Evolutionary conservation across 2,113 vertebrate genomes (phyloP).

Genomic region (Hippocampus zosterae): DNA sequence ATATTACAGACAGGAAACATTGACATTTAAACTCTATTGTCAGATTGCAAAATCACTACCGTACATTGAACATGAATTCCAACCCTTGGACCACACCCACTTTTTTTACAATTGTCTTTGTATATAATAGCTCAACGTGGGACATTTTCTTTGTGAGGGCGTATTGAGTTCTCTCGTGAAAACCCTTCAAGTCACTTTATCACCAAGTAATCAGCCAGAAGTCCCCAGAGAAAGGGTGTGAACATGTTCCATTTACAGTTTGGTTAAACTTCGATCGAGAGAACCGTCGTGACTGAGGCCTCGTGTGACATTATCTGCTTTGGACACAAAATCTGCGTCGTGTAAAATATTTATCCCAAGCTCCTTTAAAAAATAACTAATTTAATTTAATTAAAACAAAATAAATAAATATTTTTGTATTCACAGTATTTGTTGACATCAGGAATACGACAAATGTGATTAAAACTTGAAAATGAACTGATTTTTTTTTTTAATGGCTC

Average conservation of each 20-base stretch:
- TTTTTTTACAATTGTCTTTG: slow-evolving; percentile 6
- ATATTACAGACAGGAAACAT: neutral
- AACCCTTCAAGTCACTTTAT: neutral
- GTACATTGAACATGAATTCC: neutral
- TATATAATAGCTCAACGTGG: neutral
- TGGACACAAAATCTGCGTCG: neutral
- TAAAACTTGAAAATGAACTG: no score
- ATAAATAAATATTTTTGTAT: no score
- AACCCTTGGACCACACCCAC: neutral
- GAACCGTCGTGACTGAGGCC: neutral
- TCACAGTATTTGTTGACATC: no score
- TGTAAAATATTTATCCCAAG: neutral
- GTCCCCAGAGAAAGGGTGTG: slow-evolving; percentile 38
- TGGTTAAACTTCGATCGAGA: neutral
- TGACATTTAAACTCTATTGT: neutral
- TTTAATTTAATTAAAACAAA: no score
- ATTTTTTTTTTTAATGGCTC: neutral
- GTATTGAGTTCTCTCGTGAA: neutral
- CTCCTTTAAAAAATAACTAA: neutral
- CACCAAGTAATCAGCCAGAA: neutral
- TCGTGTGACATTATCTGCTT: neutral
- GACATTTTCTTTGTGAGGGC: neutral
- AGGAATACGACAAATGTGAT: no score
- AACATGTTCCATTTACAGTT: slow-evolving; percentile 12
- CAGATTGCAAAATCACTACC: neutral